Evolutionary conservation across 53 echinoderm and acorn worm species (phyloP).

Genomic region (Echinarachnius parma): DNA sequence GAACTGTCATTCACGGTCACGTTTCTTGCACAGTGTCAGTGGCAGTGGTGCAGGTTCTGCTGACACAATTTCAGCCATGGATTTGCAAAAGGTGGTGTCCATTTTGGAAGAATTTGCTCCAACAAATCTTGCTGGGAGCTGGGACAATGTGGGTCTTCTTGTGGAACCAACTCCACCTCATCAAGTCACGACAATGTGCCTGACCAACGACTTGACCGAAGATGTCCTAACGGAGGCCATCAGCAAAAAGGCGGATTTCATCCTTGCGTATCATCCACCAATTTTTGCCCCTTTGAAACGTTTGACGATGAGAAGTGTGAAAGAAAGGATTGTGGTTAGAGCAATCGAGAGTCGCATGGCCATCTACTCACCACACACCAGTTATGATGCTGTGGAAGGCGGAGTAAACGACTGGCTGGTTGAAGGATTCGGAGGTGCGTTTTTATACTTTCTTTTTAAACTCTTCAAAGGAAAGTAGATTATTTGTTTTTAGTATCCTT

Average conservation of each 20-base stretch:
- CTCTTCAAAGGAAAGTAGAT: too few species aligned
- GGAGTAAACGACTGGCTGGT: slow-evolving; percentile 88
- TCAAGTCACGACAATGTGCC: slow-evolving; percentile 59
- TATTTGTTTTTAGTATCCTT: too few species aligned
- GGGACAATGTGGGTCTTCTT: slow-evolving; percentile 96
- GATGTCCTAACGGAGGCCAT: slow-evolving; percentile 81
- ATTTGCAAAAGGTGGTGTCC: slow-evolving; percentile 52
- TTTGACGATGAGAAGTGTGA: slow-evolving; percentile 70
- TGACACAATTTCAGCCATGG: slow-evolving; percentile 34
- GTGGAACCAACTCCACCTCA: slow-evolving; percentile 83
- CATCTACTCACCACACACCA: slow-evolving; percentile 85
- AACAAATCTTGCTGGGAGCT: slow-evolving; percentile 66
- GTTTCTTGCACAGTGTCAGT: too few species aligned
- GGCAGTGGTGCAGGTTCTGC: neutral
- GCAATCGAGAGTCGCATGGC: slow-evolving; percentile 88
- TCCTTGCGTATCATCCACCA: slow-evolving; percentile 93
- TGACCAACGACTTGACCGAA: slow-evolving; percentile 89
- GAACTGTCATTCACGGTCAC: too few species aligned
- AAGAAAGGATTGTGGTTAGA: slow-evolving; percentile 76
- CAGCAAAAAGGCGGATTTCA: slow-evolving; percentile 49
- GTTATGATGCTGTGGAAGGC: slow-evolving; percentile 74
- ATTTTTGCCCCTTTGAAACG: slow-evolving; percentile 84
- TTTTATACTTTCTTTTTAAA: too few species aligned
- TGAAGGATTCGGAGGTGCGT: slow-evolving; percentile 54
- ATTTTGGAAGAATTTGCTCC: slow-evolving; percentile 76